Percentiles rank a stretch among this genome's conserved stretches.
These are phyloP conservation scores for Fopius arisanus DNA, from an alignment of 1,140 invertebrate genomes.

Conservation along the genomic window DNA sequence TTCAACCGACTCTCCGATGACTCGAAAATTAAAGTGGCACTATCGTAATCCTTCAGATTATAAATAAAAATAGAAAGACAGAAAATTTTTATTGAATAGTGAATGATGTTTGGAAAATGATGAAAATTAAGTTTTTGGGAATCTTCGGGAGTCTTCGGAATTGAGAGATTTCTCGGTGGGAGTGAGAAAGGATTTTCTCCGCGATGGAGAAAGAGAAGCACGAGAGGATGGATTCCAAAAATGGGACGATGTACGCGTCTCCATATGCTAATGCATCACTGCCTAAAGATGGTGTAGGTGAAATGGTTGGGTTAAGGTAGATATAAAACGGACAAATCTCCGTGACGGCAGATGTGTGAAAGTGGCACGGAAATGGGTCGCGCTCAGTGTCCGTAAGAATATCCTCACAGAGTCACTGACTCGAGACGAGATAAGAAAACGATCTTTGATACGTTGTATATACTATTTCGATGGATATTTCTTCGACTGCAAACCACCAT, in stretches of 20 bases:
- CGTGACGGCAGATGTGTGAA: slow-evolving; percentile 48
- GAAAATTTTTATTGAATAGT: no score
- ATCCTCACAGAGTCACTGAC: slow-evolving; percentile 14
- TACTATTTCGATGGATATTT: not conserved
- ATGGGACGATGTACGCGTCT: not conserved
- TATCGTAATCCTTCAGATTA: no score
- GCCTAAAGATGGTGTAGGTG: slow-evolving; percentile 5
- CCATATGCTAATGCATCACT: slow-evolving; percentile 26
- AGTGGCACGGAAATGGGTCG: slow-evolving; percentile 51
- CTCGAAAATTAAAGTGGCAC: no score
- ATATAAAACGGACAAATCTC: slow-evolving; percentile 41
- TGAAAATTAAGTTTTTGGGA: no score
- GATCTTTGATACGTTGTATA: not conserved
- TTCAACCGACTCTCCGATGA: no score
- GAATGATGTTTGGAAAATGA: no score
- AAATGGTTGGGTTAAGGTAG: slow-evolving; percentile 5
- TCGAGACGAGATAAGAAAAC: slow-evolving; percentile 26
- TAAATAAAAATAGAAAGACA: no score
- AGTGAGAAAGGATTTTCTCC: no score
- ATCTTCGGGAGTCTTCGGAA: no score
- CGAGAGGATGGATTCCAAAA: no score
- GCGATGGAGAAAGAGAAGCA: no score
- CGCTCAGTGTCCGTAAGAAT: slow-evolving; percentile 32
- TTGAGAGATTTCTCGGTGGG: no score
- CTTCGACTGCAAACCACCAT: not conserved